These are phyloP conservation scores for Geococcyx californianus DNA, from an alignment of 2,113 vertebrate genomes.

Conservation along the genomic window DNA sequence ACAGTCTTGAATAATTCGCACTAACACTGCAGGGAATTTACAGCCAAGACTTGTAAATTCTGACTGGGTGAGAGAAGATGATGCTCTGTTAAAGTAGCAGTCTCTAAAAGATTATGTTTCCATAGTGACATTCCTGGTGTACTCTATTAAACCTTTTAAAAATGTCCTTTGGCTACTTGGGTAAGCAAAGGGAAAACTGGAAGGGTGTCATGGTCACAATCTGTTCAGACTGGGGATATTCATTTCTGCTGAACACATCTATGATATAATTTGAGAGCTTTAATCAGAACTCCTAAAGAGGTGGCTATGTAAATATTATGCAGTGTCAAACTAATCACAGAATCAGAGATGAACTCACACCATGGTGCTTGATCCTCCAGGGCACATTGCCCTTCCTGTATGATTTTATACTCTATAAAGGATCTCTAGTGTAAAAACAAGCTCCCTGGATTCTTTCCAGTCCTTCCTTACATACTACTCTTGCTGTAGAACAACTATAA, in stretches of 20 bases:
- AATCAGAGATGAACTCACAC: constrained; percentile 26
- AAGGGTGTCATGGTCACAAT: neutral
- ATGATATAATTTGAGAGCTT: neutral
- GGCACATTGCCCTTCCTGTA: neutral
- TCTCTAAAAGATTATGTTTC: neutral
- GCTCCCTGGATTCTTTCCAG: constrained; percentile 40
- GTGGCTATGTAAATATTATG: neutral
- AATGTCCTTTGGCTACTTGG: neutral
- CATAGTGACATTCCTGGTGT: neutral
- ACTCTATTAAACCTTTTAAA: constrained; percentile 1
- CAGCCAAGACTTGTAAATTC: neutral
- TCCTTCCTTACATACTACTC: neutral
- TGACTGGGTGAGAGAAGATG: neutral
- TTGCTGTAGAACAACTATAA: constrained; percentile 16
- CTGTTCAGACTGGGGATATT: neutral
- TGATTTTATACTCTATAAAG: constrained; percentile 24
- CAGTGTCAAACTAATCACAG: neutral
- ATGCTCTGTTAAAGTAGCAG: neutral
- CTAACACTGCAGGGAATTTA: neutral
- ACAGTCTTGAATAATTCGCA: neutral
- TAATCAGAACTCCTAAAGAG: constrained; percentile 3
- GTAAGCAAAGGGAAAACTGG: neutral
- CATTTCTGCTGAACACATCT: neutral
- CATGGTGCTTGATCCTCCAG: constrained; percentile 25
- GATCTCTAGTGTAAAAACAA: constrained; percentile 28